Evolutionary conservation across 2,888 invertebrate species (phyloP).

Genomic region (Tricholauxania praeusta): DNA sequence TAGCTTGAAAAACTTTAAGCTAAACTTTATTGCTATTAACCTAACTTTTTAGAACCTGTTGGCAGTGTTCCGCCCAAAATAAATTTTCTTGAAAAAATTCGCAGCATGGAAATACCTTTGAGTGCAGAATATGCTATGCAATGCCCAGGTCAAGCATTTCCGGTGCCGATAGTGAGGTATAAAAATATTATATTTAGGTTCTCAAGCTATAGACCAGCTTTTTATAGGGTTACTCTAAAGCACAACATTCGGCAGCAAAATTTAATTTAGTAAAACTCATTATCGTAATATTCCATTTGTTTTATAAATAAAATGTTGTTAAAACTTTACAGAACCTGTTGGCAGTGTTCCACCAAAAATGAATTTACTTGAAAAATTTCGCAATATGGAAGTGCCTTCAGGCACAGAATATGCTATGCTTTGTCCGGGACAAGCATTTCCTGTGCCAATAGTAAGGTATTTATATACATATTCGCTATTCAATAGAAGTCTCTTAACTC

Average conservation of each 20-base stretch:
- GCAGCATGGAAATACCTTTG: conserved; percentile 70
- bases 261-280: neutral
- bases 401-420: conserved; percentile 73
- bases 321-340: conserved; percentile 62
- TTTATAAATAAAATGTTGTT: no score
- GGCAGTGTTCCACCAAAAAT: conserved; percentile 72
- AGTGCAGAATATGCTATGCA: conserved; percentile 73
- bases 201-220: neutral
- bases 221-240: neutral
- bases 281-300: conserved; percentile 10
- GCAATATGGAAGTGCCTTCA: conserved; percentile 70
- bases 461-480: neutral
- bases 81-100: conserved; percentile 75
- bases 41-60: conserved; percentile 67
- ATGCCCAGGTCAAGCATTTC: conserved; percentile 83
- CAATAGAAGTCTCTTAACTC: neutral
- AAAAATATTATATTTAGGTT: neutral
- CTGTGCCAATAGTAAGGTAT: conserved; percentile 70
- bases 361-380: conserved; percentile 74
- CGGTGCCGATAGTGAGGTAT: conserved; percentile 71
- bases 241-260: neutral
- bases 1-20: neutral
- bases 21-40: neutral
- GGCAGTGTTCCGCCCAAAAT: conserved; percentile 74
- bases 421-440: conserved; percentile 82